Percentiles rank a stretch among this genome's conserved stretches.
Conservation (phyloP, 2,797 vertebrate species). For the Cossypha niveicapilla region DNA sequence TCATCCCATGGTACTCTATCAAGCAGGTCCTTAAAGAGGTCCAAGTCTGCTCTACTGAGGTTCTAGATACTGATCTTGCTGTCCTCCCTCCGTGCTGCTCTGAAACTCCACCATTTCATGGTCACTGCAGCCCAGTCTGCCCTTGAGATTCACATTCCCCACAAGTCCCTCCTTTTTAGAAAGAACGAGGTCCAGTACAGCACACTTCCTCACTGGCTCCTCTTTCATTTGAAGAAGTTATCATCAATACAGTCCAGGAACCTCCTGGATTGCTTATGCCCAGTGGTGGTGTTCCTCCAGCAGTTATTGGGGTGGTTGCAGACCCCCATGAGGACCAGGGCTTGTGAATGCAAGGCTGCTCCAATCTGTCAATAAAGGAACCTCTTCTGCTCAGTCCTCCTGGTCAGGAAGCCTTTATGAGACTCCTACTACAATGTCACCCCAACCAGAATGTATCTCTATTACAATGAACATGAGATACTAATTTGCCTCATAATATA, state of each 20-base stretch:
- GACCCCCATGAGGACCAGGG: not conserved
- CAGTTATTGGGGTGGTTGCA: not conserved
- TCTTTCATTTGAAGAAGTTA: not conserved
- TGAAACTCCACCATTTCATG: not conserved
- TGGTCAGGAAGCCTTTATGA: not conserved
- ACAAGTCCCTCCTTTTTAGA: not conserved
- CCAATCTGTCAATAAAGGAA: not conserved
- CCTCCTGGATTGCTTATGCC: not conserved
- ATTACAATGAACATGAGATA: not conserved
- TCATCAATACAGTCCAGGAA: not conserved
- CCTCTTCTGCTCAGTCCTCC: rapidly evolving
- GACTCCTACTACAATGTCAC: too few species aligned
- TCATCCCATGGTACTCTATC: not conserved
- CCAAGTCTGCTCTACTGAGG: not conserved
- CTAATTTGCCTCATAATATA: not conserved
- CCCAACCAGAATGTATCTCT: not conserved
- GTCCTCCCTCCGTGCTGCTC: not conserved
- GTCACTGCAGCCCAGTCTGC: not conserved
- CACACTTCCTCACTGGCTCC: not conserved
- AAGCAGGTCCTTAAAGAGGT: not conserved
- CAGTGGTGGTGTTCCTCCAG: rapidly evolving
- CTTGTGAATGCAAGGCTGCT: not conserved
- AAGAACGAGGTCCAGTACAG: not conserved
- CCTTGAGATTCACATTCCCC: not conserved
- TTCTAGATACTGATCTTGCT: not conserved